A percentile compares a stretch with the other conserved stretches of the same genome.
Conservation (phyloP, 1,140 invertebrate genomes). For the Cepaea nemoralis region DNA sequence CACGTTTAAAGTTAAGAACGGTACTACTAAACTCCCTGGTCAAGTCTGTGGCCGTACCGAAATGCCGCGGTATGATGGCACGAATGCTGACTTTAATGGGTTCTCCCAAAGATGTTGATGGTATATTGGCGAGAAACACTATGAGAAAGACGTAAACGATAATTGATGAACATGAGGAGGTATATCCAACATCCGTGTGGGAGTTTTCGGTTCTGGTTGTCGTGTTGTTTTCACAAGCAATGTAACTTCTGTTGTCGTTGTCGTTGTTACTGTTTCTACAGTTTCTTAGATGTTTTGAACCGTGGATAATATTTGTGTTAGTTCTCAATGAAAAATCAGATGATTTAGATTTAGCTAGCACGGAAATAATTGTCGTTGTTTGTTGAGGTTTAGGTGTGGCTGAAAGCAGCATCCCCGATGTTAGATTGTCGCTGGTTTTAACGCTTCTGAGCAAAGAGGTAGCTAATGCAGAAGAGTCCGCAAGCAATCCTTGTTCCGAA, state of each 20-base stretch:
- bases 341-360: not conserved
- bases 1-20: slow-evolving; percentile 35
- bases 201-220: not conserved
- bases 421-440: not conserved
- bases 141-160: not conserved
- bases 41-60: slow-evolving; percentile 20
- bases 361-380: not conserved
- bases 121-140: not conserved
- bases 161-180: not conserved
- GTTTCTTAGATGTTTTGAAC: not conserved
- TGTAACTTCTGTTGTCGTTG: not conserved
- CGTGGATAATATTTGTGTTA: not conserved
- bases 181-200: not conserved
- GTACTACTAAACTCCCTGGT: slow-evolving; percentile 32
- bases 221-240: not conserved
- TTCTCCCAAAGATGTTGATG: not conserved
- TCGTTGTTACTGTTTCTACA: not conserved
- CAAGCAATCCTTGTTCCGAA: not conserved
- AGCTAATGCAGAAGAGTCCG: not conserved
- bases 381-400: not conserved
- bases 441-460: not conserved
- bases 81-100: slow-evolving; percentile 40
- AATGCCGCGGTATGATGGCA: slow-evolving; percentile 46
- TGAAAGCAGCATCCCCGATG: not conserved
- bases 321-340: not conserved